These are phyloP conservation scores for Casuarius casuarius DNA, from an alignment of 2,113 vertebrate species.

Conservation along the genomic window DNA sequence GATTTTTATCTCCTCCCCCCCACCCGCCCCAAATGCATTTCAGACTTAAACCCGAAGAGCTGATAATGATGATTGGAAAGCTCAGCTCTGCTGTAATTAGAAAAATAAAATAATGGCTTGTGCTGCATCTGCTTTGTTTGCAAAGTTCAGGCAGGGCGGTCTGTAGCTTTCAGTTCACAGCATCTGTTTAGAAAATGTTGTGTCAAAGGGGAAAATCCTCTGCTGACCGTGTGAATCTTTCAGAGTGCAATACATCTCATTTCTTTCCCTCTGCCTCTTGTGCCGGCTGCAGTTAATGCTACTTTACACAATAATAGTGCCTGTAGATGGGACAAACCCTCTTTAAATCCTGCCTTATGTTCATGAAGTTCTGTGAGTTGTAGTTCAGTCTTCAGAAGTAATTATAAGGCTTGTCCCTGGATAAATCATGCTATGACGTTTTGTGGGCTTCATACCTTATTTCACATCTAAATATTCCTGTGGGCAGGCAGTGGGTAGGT, in stretches of 20 bases:
- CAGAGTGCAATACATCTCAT: background rate
- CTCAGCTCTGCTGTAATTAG: background rate
- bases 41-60: background rate
- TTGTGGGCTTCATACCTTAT: background rate
- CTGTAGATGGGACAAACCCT: background rate
- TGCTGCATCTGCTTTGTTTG: background rate
- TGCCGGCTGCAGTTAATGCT: background rate
- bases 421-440: background rate
- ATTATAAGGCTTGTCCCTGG: background rate
- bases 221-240: background rate
- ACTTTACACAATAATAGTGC: background rate
- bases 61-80: background rate
- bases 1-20: background rate
- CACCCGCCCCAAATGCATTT: background rate
- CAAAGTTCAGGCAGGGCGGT: background rate
- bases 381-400: background rate
- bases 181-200: background rate
- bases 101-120: background rate
- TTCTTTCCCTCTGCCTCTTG: background rate
- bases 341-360: background rate
- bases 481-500: background rate
- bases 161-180: background rate
- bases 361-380: background rate
- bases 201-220: background rate
- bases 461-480: background rate